Base-by-base conservation (phyloP, 1,140 invertebrate genomes). In the Panonychus citri region DNA sequence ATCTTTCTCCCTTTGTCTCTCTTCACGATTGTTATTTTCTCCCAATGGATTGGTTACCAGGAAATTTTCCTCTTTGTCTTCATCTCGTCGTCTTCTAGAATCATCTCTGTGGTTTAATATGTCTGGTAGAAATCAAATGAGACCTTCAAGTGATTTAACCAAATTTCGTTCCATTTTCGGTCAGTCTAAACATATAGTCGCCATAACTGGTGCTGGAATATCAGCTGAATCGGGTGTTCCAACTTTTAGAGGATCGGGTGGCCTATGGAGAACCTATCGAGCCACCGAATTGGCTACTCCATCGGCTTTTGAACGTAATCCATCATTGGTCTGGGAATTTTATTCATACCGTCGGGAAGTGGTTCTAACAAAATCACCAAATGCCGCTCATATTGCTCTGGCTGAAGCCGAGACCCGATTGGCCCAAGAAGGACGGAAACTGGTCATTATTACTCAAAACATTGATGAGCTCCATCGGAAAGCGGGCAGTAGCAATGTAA, bases 401-500 rank as follows among this genome's bases (percentile, higher is more conserved):
- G 82, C 84, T 24, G 73, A 80, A 59, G 81, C 77, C 71, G 82
- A 90, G 72, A 70, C 76, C 48, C 70, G 73, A 62, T 69, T 79
- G 12, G 64, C 68, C 59, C 64, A 70, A 25, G 69, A 79, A 63
- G 77, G 76, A 3, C 76, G 77, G 61, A 69, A 67, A 49, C 46
- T 85, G 54, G 77, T 75, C 34, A 72, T 89, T 2, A 79, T 97
- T 4, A 97, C 93, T 2, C 93, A 97, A 70, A 98, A 98, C 77
- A 90, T 97, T 2, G 93, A 98, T 68, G 77, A 79, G 57, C 71
- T 98, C 10, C 91, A 97, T 70, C 71, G 73, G 17, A 93, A 91
- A 71, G 91, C 91, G 27, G 90, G 88, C 12, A 85, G 80, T 63
- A 70, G 73, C 58, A 79, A 81, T 63, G 73, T 95, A 0, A 81